A percentile compares a stretch with the other conserved stretches of the same genome.
phyloP scores from a whole-genome alignment of 2,797 vertebrate genomes.

The Loris lydekkerianus region DNA sequence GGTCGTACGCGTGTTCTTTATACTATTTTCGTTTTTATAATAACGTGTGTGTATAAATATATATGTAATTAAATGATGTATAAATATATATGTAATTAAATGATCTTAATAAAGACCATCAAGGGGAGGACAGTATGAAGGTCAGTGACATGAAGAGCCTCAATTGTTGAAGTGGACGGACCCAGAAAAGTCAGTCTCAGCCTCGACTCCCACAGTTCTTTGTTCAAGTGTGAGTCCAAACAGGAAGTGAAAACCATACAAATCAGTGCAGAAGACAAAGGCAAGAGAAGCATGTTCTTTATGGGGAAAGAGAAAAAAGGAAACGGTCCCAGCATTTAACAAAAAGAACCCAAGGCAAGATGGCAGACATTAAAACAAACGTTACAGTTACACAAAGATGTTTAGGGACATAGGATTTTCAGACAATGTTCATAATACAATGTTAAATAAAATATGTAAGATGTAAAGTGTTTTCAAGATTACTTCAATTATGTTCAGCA shows the following conservation, averaged over 20 bases:
- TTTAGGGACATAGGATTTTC: not conserved
- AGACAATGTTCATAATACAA: not conserved
- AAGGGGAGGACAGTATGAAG: not conserved
- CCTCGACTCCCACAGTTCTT: not conserved
- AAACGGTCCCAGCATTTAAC: not conserved
- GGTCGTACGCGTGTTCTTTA: not conserved
- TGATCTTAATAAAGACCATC: not conserved
- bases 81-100: not conserved
- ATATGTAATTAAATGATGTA: not conserved
- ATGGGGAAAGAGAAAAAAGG: not conserved
- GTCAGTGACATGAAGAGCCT: constrained; percentile 22
- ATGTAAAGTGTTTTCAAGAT: constrained; percentile 37
- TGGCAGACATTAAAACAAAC: not conserved
- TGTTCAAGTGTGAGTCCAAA: not conserved
- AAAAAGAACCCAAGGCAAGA: not conserved
- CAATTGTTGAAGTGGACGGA: not conserved
- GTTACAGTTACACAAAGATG: not conserved
- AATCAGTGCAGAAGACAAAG: constrained; percentile 13
- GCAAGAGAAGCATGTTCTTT: not conserved
- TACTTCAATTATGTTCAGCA: not conserved
- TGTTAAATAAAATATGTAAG: not conserved
- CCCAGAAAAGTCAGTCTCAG: not conserved
- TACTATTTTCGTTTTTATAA: not conserved
- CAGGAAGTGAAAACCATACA: constrained; percentile 1
- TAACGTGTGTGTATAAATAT: not conserved